Evolutionary conservation across 2,888 invertebrate genomes (phyloP).

Genomic region (Xylocampa areola): DNA sequence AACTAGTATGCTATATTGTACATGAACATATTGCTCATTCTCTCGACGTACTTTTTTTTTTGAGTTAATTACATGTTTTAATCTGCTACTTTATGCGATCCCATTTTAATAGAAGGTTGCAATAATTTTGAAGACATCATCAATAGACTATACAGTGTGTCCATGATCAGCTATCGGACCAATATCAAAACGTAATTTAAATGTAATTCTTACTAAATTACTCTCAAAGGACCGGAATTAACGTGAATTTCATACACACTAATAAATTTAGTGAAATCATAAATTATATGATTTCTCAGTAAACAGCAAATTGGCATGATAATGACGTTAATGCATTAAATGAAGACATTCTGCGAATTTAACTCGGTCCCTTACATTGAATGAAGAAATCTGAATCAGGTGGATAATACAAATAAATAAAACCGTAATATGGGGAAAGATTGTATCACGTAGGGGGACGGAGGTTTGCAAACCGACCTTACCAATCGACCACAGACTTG

Average conservation of each 20-base stretch:
- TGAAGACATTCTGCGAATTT: conserved; percentile 62
- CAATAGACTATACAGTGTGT: no score
- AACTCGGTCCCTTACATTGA: conserved; percentile 36
- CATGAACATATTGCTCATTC: no score
- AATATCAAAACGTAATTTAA: no score
- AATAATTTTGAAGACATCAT: no score
- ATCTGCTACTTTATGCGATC: no score
- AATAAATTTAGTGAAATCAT: conserved; percentile 44
- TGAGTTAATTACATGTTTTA: no score
- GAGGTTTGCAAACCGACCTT: conserved; percentile 13
- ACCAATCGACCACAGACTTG: conserved; percentile 40
- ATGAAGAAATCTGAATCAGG: conserved; percentile 53
- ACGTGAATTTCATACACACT: conserved; percentile 13
- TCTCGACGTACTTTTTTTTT: no score
- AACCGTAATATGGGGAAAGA: conserved; percentile 50
- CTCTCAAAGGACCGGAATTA: no score
- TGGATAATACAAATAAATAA: conserved; percentile 54
- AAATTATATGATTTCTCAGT: conserved; percentile 52
- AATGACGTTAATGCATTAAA: conserved; percentile 58
- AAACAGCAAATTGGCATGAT: conserved; percentile 57
- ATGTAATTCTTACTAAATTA: no score
- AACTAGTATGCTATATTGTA: no score
- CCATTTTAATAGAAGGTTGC: no score
- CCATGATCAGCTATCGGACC: no score
- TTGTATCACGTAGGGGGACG: conserved; percentile 53